Evolutionary conservation across 2,797 vertebrate species (phyloP), one percentile per base, ranked within the genome.

Genomic region (Mergus octosetaceus): DNA sequence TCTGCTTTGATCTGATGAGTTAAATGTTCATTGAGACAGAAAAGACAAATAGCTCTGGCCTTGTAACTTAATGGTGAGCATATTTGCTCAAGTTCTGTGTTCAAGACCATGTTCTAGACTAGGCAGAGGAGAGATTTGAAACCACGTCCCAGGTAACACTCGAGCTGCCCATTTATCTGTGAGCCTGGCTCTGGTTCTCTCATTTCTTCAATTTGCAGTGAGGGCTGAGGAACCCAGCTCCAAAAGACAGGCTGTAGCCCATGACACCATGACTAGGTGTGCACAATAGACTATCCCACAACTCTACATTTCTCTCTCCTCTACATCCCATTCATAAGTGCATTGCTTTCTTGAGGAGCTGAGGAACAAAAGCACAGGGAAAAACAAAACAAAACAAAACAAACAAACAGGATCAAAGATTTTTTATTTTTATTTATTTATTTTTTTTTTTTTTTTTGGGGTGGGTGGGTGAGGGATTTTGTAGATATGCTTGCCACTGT

Each of bases 151-250:
- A 73, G 66, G 38, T n/a, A 70, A 66, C 15, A 19, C 1, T 9
- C 70, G 28, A 65, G 58, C 36, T 64, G 25, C 19, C 13, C 38
- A 20, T 38, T 66, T 61, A 34, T 32, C 70, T 78, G 9, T 24
- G 11, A 32, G 16, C 11, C 32, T 53, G 51, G 5, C 1, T 0
- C 1, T 64, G 11, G 13, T 6, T 43, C 30, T 64, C 68, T 74
- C 3, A 12, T 77, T 53, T 83, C 66, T 72, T 65, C 56, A 57
- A 30, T 32, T 25, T 47, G 30, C 70, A 71, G 11, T 3, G n/a
- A 83, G 27, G 43, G 41, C 68, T 85, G 76, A 18, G n/a, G 49
- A 69, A 30, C 20, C 1, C 70, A 72, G 66, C 32, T 66, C 62
- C 77, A 86, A 61, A 25, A 65, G 8, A 53, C 12, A 13, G 56